A percentile compares a stretch with the other conserved stretches of the same genome.
These are phyloP conservation scores for Ophion slaviceki DNA, from an alignment of 2,888 invertebrate species.

Conservation along the genomic window DNA sequence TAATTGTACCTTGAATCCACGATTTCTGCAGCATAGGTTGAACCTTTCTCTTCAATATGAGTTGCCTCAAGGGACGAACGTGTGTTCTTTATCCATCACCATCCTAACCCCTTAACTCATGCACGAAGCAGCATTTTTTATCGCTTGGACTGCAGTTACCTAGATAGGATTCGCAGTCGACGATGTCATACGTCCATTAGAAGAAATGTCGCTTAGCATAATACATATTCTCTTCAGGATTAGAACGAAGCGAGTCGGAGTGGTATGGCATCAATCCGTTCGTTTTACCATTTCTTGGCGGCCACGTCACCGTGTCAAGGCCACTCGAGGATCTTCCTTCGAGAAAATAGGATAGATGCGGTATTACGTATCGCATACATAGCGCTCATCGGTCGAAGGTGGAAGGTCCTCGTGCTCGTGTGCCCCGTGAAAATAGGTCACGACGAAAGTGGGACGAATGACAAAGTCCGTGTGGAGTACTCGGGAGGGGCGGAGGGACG, in stretches of 20 bases:
- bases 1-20: no score
- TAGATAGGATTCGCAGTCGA: not conserved
- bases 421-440: constrained; percentile 53
- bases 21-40: no score
- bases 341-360: constrained; percentile 37
- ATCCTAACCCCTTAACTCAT: no score
- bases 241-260: not conserved
- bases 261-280: not conserved
- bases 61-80: no score
- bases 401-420: constrained; percentile 61
- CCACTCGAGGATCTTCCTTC: not conserved
- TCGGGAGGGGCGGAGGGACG: constrained; percentile 5
- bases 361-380: constrained; percentile 18
- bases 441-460: constrained; percentile 56
- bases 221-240: not conserved
- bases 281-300: constrained; percentile 8
- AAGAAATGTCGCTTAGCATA: not conserved
- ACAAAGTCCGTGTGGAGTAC: constrained; percentile 30
- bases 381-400: constrained; percentile 33
- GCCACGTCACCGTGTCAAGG: constrained; percentile 25
- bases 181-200: not conserved
- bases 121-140: no score
- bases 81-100: no score
- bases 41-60: no score
- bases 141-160: not conserved